phyloP scores from a whole-genome alignment of 2,888 invertebrate genomes.

The Agonopterix alstromeriana region DNA sequence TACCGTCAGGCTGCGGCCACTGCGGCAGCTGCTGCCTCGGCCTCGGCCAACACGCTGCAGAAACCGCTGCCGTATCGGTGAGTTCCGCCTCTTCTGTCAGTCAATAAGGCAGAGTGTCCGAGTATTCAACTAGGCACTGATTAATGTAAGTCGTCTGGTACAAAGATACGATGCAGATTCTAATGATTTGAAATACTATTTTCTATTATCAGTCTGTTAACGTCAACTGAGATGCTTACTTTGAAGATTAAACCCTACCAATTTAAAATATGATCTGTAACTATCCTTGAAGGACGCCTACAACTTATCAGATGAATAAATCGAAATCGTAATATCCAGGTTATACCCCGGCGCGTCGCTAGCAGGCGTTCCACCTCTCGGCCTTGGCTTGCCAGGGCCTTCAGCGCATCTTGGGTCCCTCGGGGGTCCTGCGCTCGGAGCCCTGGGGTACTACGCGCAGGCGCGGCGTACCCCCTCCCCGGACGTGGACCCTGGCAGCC shows the following conservation, averaged over 20 bases:
- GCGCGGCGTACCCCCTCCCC: constrained; percentile 66
- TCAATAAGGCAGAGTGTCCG: too few relatives aligned
- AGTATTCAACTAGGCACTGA: too few relatives aligned
- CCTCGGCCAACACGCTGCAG: constrained; percentile 84
- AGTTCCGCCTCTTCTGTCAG: constrained; percentile 10
- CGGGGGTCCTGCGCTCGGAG: constrained; percentile 81
- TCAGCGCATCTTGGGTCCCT: constrained; percentile 81
- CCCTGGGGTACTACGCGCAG: constrained; percentile 71
- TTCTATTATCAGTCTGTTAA: too few relatives aligned
- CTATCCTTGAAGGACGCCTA: too few relatives aligned
- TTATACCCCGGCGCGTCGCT: constrained; percentile 79
- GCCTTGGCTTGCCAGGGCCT: constrained; percentile 80
- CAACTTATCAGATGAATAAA: background rate
- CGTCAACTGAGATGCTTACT: too few relatives aligned
- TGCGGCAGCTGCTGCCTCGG: constrained; percentile 77
- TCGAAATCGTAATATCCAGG: constrained; percentile 39
- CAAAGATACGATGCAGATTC: too few relatives aligned
- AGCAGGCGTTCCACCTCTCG: constrained; percentile 70
- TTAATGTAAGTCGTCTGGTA: too few relatives aligned
- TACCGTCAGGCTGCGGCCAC: constrained; percentile 89
- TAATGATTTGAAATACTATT: too few relatives aligned
- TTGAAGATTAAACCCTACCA: too few relatives aligned
- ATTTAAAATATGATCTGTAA: too few relatives aligned
- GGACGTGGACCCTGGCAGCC: constrained; percentile 79
- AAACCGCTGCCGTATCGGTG: constrained; percentile 90